Conservation (phyloP, 2,113 vertebrate genomes). For the Coptodon rendalli region DNA sequence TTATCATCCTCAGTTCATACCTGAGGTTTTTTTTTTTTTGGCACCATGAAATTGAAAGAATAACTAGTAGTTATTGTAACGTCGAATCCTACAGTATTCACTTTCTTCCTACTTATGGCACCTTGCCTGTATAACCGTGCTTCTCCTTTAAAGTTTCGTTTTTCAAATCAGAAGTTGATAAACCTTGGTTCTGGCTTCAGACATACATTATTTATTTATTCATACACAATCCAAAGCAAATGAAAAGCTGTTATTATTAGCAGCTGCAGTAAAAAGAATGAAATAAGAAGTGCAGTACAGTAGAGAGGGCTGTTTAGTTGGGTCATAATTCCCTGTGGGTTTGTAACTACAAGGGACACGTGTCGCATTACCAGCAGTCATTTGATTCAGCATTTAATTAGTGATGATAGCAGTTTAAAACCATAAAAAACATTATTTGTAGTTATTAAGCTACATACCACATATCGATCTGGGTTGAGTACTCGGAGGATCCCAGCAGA, state of each 20-base stretch:
- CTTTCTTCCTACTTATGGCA: not conserved
- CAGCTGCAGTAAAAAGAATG: not conserved
- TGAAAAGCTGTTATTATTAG: not conserved
- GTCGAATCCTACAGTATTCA: not conserved
- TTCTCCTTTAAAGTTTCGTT: not conserved
- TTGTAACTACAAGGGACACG: not conserved
- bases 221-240: not conserved
- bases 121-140: not conserved
- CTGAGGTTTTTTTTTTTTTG: not conserved
- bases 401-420: not conserved
- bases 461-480: slow-evolving; percentile 97
- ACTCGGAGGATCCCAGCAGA: slow-evolving; percentile 92
- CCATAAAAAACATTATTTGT: not conserved
- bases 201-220: not conserved
- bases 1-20: not conserved
- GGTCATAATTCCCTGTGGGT: not conserved
- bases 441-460: slow-evolving; percentile 68
- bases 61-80: not conserved
- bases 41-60: no score
- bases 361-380: not conserved
- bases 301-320: not conserved
- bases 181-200: not conserved
- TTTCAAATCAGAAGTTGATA: not conserved
- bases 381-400: not conserved
- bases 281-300: not conserved